Evolutionary conservation across 2,888 invertebrate genomes (phyloP).

Genomic region (Diarsia dahlii): DNA sequence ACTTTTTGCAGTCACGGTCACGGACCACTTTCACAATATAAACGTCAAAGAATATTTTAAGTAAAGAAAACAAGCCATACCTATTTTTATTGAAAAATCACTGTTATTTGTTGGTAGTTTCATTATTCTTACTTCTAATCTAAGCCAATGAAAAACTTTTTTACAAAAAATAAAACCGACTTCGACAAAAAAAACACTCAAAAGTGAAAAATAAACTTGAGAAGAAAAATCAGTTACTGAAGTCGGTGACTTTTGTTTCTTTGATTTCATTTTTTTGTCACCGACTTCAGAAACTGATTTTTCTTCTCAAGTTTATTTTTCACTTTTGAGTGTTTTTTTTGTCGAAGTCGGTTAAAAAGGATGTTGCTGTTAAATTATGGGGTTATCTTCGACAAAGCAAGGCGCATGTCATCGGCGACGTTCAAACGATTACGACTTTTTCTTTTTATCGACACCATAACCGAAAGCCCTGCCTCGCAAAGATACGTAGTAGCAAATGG

Average conservation of each 20-base stretch:
- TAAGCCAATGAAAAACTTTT: background rate
- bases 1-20: background rate
- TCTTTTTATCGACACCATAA: constrained; percentile 1
- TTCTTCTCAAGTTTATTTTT: too few relatives aligned
- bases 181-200: too few relatives aligned
- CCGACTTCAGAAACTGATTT: too few relatives aligned
- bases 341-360: too few relatives aligned
- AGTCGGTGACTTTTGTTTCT: too few relatives aligned
- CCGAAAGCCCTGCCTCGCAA: background rate
- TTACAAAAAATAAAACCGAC: too few relatives aligned
- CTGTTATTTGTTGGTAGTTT: background rate
- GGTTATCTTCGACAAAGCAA: background rate
- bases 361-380: background rate
- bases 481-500: constrained; percentile 3
- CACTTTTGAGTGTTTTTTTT: too few relatives aligned
- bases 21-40: background rate
- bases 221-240: too few relatives aligned
- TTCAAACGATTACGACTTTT: background rate
- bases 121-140: background rate
- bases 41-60: background rate
- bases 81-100: background rate
- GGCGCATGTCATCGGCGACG: background rate
- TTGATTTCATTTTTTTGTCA: too few relatives aligned
- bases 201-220: too few relatives aligned
- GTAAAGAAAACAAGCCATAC: background rate